Conservation (phyloP, 2,113 vertebrate species). For the Mesitornis unicolor region DNA sequence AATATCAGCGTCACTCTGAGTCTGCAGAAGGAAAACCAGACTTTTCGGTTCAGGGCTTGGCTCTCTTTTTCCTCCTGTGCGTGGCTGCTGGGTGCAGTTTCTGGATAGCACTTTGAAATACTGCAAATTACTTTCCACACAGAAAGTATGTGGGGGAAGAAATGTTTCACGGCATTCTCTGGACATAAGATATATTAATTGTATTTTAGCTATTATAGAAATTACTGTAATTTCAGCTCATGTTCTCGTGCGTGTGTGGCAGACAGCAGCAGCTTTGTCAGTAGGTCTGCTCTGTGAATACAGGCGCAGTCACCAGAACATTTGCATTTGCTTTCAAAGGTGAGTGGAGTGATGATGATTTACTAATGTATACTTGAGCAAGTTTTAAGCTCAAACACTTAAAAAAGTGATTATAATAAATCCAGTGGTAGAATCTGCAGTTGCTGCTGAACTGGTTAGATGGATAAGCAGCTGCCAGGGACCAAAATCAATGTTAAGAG, state of each 20-base stretch:
- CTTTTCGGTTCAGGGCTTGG: background rate
- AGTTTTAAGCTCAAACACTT: background rate
- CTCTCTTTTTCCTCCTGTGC: background rate
- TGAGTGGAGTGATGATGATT: background rate
- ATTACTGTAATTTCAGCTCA: background rate
- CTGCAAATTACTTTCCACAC: background rate
- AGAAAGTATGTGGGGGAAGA: background rate
- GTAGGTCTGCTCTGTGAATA: background rate
- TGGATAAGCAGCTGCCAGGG: background rate
- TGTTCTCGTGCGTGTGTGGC: background rate
- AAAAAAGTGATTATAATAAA: background rate
- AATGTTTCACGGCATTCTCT: background rate
- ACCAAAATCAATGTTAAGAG: background rate
- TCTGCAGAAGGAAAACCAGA: background rate
- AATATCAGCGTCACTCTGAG: background rate
- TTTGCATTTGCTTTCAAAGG: background rate
- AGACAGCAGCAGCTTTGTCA: background rate
- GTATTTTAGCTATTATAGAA: background rate
- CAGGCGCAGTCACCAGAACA: background rate
- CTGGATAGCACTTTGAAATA: background rate
- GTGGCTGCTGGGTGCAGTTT: background rate
- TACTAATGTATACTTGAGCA: background rate
- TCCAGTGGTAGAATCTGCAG: background rate
- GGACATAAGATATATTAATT: background rate
- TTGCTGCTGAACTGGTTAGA: background rate